Conservation (phyloP, 2,797 vertebrate genomes). For the Bradypus variegatus region DNA sequence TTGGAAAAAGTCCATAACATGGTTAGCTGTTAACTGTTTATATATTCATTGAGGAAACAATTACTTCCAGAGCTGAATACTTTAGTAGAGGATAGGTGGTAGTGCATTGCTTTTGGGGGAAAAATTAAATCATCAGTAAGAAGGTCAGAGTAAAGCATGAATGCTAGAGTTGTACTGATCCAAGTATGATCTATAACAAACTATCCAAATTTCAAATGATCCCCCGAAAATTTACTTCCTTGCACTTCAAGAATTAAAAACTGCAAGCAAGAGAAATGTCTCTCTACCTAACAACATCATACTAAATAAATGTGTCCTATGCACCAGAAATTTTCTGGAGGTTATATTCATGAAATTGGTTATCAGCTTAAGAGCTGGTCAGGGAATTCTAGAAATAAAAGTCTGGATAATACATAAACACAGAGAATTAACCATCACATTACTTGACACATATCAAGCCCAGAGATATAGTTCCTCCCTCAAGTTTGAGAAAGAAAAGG, state of each 20-base stretch:
- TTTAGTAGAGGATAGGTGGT: neutral
- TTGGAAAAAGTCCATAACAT: neutral
- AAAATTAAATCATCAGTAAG: neutral
- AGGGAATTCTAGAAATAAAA: conserved; percentile 39
- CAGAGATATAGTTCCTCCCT: conserved; percentile 30
- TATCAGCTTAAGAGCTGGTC: conserved; percentile 3
- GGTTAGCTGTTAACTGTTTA: neutral
- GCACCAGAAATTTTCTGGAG: neutral
- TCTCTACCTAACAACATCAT: neutral
- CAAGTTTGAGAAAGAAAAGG: conserved; percentile 30
- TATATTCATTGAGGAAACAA: neutral
- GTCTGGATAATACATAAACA: conserved; percentile 20
- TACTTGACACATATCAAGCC: conserved; percentile 19
- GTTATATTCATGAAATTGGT: neutral
- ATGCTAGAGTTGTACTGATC: neutral
- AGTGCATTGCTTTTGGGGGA: neutral
- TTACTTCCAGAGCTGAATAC: neutral
- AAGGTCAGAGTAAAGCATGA: neutral
- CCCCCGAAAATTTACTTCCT: neutral
- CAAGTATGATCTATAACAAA: neutral
- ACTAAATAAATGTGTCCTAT: neutral
- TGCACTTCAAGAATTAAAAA: conserved; percentile 10
- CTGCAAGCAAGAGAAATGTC: neutral
- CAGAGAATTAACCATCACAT: conserved; percentile 17
- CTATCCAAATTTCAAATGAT: conserved; percentile 12